These are phyloP conservation scores for Ophiothrix spiculata DNA, from an alignment of 35 echinoderm and acorn worm genomes.

Conservation along the genomic window DNA sequence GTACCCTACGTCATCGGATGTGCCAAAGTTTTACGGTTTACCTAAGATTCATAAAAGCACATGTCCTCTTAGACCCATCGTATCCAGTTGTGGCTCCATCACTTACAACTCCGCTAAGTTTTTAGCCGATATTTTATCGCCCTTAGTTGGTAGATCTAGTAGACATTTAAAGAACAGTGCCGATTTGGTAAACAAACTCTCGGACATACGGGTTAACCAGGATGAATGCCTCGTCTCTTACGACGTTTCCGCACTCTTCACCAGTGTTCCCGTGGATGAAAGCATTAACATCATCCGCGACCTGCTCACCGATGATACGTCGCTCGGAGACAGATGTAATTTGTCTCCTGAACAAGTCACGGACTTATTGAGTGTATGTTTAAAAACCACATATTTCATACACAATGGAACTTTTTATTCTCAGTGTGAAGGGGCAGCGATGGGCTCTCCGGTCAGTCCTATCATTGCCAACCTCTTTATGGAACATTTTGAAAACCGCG, in stretches of 20 bases:
- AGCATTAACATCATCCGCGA: background rate
- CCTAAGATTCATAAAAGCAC: slow-evolving; percentile 26
- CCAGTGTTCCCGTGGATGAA: background rate
- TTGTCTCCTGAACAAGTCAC: background rate
- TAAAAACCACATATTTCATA: slow-evolving; percentile 10
- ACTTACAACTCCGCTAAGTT: slow-evolving; percentile 20
- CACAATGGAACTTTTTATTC: background rate
- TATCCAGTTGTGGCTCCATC: slow-evolving; percentile 18
- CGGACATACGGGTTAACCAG: background rate
- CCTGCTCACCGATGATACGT: background rate
- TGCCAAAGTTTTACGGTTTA: slow-evolving; percentile 30
- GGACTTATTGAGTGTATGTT: background rate
- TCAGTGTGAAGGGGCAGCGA: background rate
- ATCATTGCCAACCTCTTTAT: background rate
- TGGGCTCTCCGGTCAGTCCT: background rate
- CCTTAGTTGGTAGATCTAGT: slow-evolving; percentile 12
- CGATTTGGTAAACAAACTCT: background rate
- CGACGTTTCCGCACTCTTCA: slow-evolving; percentile 7
- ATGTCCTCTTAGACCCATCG: slow-evolving; percentile 25
- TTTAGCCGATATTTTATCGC: slow-evolving; percentile 8
- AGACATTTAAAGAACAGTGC: slow-evolving; percentile 10
- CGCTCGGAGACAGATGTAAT: background rate
- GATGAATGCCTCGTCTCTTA: background rate
- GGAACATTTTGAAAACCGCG: background rate
- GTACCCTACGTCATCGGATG: slow-evolving; percentile 2